phyloP scores from a whole-genome alignment of 64 coral and sea anemone species.

The Stichodactyla mertensii region DNA sequence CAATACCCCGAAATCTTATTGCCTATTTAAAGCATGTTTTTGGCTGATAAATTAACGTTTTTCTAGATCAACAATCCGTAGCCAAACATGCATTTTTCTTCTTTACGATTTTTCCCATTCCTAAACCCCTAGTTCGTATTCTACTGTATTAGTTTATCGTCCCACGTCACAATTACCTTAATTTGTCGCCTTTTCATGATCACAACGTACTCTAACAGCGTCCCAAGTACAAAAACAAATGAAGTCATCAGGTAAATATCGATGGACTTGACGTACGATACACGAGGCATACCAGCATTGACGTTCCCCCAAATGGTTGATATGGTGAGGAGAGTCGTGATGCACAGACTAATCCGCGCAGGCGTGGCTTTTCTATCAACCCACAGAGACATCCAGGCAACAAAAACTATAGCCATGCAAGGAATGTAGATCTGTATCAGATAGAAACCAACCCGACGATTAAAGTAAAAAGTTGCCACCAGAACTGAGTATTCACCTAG shows the following conservation, averaged over 20 bases:
- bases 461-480: slow-evolving; percentile 50
- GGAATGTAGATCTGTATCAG: slow-evolving; percentile 64
- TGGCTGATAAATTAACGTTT: too few relatives aligned
- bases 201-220: slow-evolving; percentile 75
- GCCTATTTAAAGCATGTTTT: too few relatives aligned
- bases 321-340: slow-evolving; percentile 75
- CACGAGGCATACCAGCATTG: slow-evolving; percentile 77
- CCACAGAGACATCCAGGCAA: slow-evolving; percentile 81
- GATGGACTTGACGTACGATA: slow-evolving; percentile 86
- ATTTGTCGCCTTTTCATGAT: slow-evolving; percentile 31
- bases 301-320: slow-evolving; percentile 74
- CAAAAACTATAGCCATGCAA: slow-evolving; percentile 65
- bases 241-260: slow-evolving; percentile 82
- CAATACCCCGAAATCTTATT: too few relatives aligned
- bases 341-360: slow-evolving; percentile 62
- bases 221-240: slow-evolving; percentile 78
- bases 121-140: too few relatives aligned
- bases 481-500: slow-evolving; percentile 64
- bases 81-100: too few relatives aligned
- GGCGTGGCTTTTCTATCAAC: slow-evolving; percentile 62
- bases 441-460: slow-evolving; percentile 61
- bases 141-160: too few relatives aligned
- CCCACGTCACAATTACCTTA: not conserved
- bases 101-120: too few relatives aligned
- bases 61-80: too few relatives aligned